Evolutionary conservation across 2,888 invertebrate species (phyloP).

Genomic region (Ochropacha duplaris): DNA sequence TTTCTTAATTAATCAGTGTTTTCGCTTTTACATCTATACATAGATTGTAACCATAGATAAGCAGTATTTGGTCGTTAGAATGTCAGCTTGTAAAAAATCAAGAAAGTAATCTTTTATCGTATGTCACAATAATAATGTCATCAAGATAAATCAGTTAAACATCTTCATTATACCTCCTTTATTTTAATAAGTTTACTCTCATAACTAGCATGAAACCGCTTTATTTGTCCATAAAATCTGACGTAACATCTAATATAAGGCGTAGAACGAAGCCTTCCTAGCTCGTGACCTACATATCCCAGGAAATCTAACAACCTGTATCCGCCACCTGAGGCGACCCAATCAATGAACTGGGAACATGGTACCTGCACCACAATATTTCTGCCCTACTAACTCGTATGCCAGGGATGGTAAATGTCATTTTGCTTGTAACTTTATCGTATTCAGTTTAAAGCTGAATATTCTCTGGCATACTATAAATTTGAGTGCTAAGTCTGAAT

Average conservation of each 20-base stretch:
- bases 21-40: too few species aligned
- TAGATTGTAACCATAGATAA: not conserved
- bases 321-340: conserved; percentile 23
- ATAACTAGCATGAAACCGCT: not conserved
- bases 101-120: not conserved
- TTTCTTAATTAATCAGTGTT: too few species aligned
- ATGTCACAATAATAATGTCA: not conserved
- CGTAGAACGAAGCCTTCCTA: not conserved
- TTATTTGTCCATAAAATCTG: not conserved
- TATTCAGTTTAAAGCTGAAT: not conserved
- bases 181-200: not conserved
- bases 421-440: not conserved
- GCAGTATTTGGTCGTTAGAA: not conserved
- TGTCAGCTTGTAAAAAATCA: too few species aligned
- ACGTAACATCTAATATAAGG: not conserved
- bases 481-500: not conserved
- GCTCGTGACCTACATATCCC: conserved; percentile 30
- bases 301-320: conserved; percentile 20
- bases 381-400: conserved; percentile 33
- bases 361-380: conserved; percentile 18
- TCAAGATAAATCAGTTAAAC: not conserved
- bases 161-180: not conserved
- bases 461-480: not conserved
- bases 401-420: not conserved
- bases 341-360: conserved; percentile 36